Percentiles rank a stretch among this genome's conserved stretches.
phyloP scores from a whole-genome alignment of 2,113 vertebrate species.

The Xenus cinereus region DNA sequence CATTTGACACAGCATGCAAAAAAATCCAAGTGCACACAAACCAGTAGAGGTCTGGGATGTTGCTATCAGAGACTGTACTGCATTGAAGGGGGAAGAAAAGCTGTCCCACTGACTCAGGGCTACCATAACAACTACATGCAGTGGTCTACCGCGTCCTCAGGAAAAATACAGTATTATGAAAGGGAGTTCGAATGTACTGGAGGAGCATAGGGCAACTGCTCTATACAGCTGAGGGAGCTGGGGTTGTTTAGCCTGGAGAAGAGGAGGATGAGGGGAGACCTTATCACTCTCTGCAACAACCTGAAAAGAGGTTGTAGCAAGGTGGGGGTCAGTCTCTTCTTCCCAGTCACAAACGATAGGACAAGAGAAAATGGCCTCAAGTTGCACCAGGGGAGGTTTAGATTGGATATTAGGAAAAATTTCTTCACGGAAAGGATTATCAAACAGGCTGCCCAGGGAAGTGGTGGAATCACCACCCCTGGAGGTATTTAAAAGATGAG shows the following conservation, averaged over 20 bases:
- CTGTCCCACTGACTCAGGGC: not conserved
- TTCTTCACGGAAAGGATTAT: not conserved
- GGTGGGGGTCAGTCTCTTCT: not conserved
- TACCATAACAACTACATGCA: not conserved
- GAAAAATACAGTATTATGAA: not conserved
- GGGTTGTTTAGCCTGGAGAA: not conserved
- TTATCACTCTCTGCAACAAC: not conserved
- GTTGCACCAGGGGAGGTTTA: not conserved
- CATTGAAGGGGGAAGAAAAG: not conserved
- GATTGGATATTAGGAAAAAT: not conserved
- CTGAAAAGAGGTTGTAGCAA: not conserved
- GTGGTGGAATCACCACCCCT: not conserved
- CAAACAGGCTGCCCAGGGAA: not conserved
- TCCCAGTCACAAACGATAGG: not conserved
- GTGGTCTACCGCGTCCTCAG: not conserved
- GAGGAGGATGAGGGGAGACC: not conserved
- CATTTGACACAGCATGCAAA: conserved; percentile 28
- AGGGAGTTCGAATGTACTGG: not conserved
- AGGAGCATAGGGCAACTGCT: not conserved
- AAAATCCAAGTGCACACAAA: not conserved
- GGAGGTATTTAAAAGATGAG: not conserved
- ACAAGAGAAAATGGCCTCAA: not conserved
- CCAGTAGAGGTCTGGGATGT: not conserved
- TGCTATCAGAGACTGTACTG: not conserved
- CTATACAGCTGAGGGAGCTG: not conserved